Evolutionary conservation across 2,888 invertebrate species (phyloP).

Genomic region (Nomada lathburiana): DNA sequence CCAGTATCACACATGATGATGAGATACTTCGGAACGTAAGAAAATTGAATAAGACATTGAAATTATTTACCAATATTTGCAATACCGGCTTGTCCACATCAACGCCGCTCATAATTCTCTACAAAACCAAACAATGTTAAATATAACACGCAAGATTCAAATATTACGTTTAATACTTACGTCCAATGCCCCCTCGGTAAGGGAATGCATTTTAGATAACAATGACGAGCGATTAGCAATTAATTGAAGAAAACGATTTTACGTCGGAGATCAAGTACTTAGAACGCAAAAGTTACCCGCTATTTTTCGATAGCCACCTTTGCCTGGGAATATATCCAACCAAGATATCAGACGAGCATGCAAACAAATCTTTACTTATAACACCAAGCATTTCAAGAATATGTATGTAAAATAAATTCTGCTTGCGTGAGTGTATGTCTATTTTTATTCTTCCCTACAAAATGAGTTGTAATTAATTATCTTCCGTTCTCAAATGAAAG

Average conservation of each 20-base stretch:
- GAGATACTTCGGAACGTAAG: background rate
- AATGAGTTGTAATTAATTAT: too few species aligned
- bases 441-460: too few species aligned
- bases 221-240: background rate
- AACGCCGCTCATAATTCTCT: constrained; percentile 92
- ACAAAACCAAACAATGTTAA: constrained; percentile 44
- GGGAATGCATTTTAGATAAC: constrained; percentile 58
- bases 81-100: constrained; percentile 90
- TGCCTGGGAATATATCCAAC: background rate
- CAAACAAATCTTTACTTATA: too few species aligned
- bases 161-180: constrained; percentile 64
- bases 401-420: too few species aligned
- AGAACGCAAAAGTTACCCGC: constrained; percentile 3
- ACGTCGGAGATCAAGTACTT: background rate
- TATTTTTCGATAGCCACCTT: background rate
- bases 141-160: background rate
- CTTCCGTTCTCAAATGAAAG: too few species aligned
- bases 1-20: background rate
- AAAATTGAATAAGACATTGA: background rate
- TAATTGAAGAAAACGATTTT: background rate
- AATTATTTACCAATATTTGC: constrained; percentile 88
- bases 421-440: background rate
- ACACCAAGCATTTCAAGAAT: too few species aligned
- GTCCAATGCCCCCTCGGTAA: constrained; percentile 76
- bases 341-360: background rate